These are phyloP conservation scores for Amblyjoppa proteus DNA, from an alignment of 2,888 invertebrate species.

Conservation along the genomic window DNA sequence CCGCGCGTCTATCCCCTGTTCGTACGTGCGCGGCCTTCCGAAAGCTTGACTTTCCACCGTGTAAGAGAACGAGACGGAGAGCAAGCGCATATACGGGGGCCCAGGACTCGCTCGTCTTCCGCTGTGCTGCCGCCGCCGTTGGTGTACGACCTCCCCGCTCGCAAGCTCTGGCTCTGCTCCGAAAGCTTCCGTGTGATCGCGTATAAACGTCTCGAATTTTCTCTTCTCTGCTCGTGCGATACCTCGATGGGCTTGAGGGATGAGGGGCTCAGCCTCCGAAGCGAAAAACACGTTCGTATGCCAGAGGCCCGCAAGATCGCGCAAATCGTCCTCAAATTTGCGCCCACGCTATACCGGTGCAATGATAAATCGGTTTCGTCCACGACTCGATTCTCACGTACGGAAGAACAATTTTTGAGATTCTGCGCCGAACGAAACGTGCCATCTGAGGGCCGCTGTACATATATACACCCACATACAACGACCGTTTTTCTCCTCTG, in stretches of 20 bases:
- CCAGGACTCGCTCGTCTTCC: constrained; percentile 37
- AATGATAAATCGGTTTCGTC: constrained; percentile 63
- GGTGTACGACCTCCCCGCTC: constrained; percentile 50
- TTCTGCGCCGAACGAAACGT: constrained; percentile 38
- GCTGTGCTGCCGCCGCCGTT: not conserved
- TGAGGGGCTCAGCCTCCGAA: constrained; percentile 23
- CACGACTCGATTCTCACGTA: constrained; percentile 65
- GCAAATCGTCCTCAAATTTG: constrained; percentile 66
- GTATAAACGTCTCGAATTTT: constrained; percentile 75
- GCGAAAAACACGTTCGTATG: constrained; percentile 53
- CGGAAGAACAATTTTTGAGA: constrained; percentile 57
- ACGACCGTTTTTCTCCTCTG: constrained; percentile 14
- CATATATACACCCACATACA: not conserved
- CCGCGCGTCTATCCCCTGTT: constrained; percentile 73
- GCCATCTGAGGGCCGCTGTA: not conserved
- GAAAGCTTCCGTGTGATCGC: constrained; percentile 68
- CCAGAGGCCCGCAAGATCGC: constrained; percentile 48
- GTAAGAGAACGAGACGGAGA: constrained; percentile 28
- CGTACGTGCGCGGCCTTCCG: constrained; percentile 82
- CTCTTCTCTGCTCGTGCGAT: constrained; percentile 72
- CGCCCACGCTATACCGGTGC: constrained; percentile 45
- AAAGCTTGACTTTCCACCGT: constrained; percentile 70
- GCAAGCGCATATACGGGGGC: constrained; percentile 2
- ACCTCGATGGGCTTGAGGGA: constrained; percentile 69
- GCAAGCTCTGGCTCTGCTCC: constrained; percentile 65